phyloP scores from a whole-genome alignment of 2,113 vertebrate genomes.

The Corythaixoides concolor region DNA sequence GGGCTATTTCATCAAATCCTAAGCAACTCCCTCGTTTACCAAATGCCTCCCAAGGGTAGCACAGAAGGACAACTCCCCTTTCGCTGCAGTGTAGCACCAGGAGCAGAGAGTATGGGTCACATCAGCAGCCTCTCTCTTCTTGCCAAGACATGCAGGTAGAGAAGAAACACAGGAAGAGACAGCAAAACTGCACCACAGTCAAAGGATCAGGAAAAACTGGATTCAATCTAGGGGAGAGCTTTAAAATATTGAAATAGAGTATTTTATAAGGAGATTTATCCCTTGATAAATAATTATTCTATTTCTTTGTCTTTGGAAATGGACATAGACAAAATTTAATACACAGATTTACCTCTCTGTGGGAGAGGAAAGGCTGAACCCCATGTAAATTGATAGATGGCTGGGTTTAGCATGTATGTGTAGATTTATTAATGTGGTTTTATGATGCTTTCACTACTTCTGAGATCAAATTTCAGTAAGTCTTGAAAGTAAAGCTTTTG shows the following conservation, averaged over 20 bases:
- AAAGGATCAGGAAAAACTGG: not conserved
- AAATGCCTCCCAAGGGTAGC: not conserved
- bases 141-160: not conserved
- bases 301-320: not conserved
- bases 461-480: not conserved
- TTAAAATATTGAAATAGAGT: not conserved
- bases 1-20: not conserved
- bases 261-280: not conserved
- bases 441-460: not conserved
- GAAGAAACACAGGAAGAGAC: not conserved
- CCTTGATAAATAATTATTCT: not conserved
- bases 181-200: not conserved
- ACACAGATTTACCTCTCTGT: not conserved
- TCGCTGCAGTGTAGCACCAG: not conserved
- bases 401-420: not conserved
- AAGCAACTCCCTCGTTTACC: not conserved
- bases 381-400: not conserved
- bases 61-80: not conserved
- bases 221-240: not conserved
- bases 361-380: not conserved
- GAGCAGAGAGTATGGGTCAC: not conserved
- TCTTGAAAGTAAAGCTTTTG: not conserved
- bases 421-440: not conserved
- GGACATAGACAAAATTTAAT: not conserved
- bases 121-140: not conserved